Base-by-base conservation (phyloP, 2,797 vertebrate genomes). In the Myotis daubentonii region DNA sequence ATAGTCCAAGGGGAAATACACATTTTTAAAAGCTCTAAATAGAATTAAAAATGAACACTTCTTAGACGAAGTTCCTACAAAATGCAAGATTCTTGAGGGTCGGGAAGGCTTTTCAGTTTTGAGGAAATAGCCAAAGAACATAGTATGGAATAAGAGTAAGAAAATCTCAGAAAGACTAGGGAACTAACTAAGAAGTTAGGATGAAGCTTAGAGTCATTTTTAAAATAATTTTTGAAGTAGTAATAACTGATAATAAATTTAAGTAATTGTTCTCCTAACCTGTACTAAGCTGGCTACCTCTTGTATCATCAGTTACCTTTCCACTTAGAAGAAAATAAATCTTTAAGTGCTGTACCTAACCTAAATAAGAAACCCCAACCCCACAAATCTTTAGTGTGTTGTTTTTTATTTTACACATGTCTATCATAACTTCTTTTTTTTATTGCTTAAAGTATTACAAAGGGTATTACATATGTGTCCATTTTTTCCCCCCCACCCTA, bases 171-270 rank as follows among this genome's bases (percentile, higher is more conserved):
- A 75, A 76, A 5, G 15, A 49, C 76, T 71, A 41, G 44, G 86
- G 33, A 84, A 75, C 47, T 92, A 71, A 38, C 49, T 75, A 38
- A 71, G 30, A 70, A 80, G n/a, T 72, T 78, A 87, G 6, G 12
- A 55, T 71, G 72, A 96, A 68, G 53, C 68, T 36, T 62, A 25
- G 8, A 53, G 38, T 22, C 53, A 16, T 60, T 81, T 53, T 71
- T 23, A 30, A 91, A 65, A 20, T 85, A 55, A 84, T 70, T 89
- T 86, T 82, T 86, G 23, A 75, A 22, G 13, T 75, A 66, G 60
- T 93, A 71, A 80, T 72, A 41, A 71, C 66, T 94, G 22, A 16
- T 93, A 88, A 86, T 87, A 81, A 49, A 55, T 85, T 57, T 84
- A 78, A 71, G 62, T 94, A 89, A 83, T 86, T 16, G 19, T 91